Percentiles rank a stretch among this genome's conserved stretches.
Evolutionary conservation across 1,140 invertebrate genomes (phyloP).

Genomic region (Paracyclopina nana): DNA sequence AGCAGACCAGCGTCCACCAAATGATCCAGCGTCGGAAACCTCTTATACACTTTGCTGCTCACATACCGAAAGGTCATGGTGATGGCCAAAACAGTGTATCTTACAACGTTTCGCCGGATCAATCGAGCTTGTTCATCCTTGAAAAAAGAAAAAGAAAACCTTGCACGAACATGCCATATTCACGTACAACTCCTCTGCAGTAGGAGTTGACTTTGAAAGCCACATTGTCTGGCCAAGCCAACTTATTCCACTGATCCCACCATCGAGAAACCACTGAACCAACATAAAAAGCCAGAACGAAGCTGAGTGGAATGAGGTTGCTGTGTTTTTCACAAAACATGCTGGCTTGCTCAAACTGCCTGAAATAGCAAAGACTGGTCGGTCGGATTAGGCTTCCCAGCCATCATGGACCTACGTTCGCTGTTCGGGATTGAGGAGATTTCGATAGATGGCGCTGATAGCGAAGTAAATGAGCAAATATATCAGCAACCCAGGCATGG

Average conservation of each 20-base stretch:
- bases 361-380: conserved; percentile 26
- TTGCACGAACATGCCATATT: too few species aligned
- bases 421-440: conserved; percentile 17
- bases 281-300: conserved; percentile 34
- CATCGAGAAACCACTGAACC: conserved; percentile 31
- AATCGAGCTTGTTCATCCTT: conserved; percentile 28
- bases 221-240: conserved; percentile 28
- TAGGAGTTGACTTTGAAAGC: conserved; percentile 25
- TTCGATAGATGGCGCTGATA: conserved; percentile 18
- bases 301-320: conserved; percentile 28
- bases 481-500: conserved; percentile 6
- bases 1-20: conserved; percentile 29
- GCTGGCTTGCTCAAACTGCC: conserved; percentile 24
- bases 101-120: conserved; percentile 33
- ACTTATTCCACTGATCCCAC: conserved; percentile 30
- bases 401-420: too few species aligned
- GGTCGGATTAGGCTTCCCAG: too few species aligned
- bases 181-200: too few species aligned
- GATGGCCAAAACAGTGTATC: conserved; percentile 33
- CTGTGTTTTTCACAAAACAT: conserved; percentile 23
- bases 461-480: conserved; percentile 18
- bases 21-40: conserved; percentile 35
- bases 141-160: too few species aligned
- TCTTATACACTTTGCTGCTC: conserved; percentile 30
- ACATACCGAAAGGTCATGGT: conserved; percentile 27